Percentiles rank a stretch among this genome's conserved stretches.
phyloP scores from a whole-genome alignment of 2,113 vertebrate species.

The Micronycteris hirsuta region DNA sequence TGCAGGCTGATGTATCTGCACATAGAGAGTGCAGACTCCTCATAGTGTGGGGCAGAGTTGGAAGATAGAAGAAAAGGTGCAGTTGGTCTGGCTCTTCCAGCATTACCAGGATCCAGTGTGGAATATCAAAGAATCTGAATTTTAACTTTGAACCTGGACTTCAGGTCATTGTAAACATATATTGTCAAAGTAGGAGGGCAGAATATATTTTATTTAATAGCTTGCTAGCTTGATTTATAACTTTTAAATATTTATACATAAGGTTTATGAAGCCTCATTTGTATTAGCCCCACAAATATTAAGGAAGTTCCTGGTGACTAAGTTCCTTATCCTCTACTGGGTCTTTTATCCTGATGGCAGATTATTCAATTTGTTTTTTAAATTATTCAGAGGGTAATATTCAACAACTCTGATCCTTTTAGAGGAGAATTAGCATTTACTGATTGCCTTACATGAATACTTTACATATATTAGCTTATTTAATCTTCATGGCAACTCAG shows the following conservation, averaged over 20 bases:
- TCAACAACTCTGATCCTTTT: not conserved
- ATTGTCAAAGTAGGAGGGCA: not conserved
- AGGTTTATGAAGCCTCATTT: not conserved
- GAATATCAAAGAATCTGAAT: not conserved
- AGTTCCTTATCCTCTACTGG: not conserved
- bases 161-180: not conserved
- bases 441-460: not conserved
- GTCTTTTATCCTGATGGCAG: not conserved
- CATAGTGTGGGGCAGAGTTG: not conserved
- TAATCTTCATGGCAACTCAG: not conserved
- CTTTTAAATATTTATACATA: constrained; percentile 9
- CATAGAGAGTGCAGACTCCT: not conserved
- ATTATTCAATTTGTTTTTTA: not conserved
- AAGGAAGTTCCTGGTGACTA: not conserved
- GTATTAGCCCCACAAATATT: not conserved
- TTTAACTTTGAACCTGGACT: not conserved
- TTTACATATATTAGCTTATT: not conserved
- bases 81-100: not conserved
- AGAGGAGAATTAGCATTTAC: not conserved
- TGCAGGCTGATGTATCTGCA: not conserved
- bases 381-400: not conserved
- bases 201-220: not conserved
- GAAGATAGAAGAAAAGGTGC: not conserved
- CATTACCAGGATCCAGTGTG: not conserved
- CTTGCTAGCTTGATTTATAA: not conserved